Base-by-base conservation (phyloP, 53 echinoderm and acorn worm species). In the Luidia sarsii region DNA sequence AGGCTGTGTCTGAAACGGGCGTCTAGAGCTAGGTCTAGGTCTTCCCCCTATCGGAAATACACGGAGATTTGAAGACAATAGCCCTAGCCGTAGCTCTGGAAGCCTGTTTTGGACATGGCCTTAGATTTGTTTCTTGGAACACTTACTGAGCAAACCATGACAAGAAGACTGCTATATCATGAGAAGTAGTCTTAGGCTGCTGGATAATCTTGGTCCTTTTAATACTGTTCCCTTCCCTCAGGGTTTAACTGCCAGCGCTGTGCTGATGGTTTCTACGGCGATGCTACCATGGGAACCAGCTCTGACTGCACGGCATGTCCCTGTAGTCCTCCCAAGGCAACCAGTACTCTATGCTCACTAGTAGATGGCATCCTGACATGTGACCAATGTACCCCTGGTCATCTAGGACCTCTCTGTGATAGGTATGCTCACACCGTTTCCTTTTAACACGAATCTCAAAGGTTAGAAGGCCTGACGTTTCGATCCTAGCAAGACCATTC, bases 211-310 rank as follows among this genome's bases (percentile, higher is more conserved):
- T 45, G 46, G 14, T 9, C 14, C 7, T 45, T 45, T 14, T 14
- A 57, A 51, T 50, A n/a, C n/a, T n/a, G n/a, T n/a, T n/a, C n/a
- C n/a, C 21, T 33, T 36, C 31, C 19, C 33, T 5, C 65, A 95
- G 95, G 95, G 32, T 90, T 92, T 29, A 95, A 92, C 82, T 95
- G 95, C 65, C 90, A 95, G 65, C 52, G 75, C 0, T 92, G 95
- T 80, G 62, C 68, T 18, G 83, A 85, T 82, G 95, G 92, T 69
- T 92, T 70, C 80, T 92, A 95, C 71, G 95, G 95, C 41, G 66
- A 92, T 79, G 95, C 95, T 57, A 90, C 88, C 38, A 10, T 21
- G 7, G 95, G 95, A 21, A 92, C 92, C 64, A 67, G 70, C 34
- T 67, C 74, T 68, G 95, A 89, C 68, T 95, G 95, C 39, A 59